A percentile compares a stretch with the other conserved stretches of the same genome.
Conservation (phyloP, 2,888 invertebrate species). For the Idaea straminata region DNA sequence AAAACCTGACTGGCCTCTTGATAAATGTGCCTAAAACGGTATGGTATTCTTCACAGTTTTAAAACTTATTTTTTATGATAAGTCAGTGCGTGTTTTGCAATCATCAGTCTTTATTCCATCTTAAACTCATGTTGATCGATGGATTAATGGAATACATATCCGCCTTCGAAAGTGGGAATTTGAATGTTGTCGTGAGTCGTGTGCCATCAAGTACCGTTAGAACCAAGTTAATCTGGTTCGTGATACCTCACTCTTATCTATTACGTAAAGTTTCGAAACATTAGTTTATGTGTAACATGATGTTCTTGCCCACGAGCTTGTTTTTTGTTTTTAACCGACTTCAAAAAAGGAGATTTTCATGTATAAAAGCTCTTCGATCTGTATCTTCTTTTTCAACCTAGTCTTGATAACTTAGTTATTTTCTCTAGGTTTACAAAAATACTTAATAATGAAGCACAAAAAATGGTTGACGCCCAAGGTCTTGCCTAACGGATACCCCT, state of each 20-base stretch:
- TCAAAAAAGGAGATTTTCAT: no score
- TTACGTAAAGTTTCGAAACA: not conserved
- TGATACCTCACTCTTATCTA: not conserved
- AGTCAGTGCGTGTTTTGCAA: not conserved
- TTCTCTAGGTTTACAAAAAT: no score
- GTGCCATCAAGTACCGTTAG: not conserved
- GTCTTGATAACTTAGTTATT: no score
- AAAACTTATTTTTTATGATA: not conserved
- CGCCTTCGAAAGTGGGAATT: not conserved
- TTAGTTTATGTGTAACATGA: not conserved
- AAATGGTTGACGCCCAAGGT: no score
- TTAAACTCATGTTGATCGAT: not conserved
- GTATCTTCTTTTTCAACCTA: no score
- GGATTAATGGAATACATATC: not conserved
- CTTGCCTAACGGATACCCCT: no score
- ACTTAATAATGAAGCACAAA: no score
- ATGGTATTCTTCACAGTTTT: no score
- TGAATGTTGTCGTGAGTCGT: not conserved
- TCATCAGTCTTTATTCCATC: not conserved
- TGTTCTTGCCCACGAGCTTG: not conserved
- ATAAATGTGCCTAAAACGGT: no score
- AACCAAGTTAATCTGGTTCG: not conserved
- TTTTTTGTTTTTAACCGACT: not conserved
- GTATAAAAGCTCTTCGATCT: no score
- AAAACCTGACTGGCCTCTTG: slow-evolving; percentile 8